phyloP scores from a whole-genome alignment of 2,113 vertebrate genomes.

The Porphyrio hochstetteri region DNA sequence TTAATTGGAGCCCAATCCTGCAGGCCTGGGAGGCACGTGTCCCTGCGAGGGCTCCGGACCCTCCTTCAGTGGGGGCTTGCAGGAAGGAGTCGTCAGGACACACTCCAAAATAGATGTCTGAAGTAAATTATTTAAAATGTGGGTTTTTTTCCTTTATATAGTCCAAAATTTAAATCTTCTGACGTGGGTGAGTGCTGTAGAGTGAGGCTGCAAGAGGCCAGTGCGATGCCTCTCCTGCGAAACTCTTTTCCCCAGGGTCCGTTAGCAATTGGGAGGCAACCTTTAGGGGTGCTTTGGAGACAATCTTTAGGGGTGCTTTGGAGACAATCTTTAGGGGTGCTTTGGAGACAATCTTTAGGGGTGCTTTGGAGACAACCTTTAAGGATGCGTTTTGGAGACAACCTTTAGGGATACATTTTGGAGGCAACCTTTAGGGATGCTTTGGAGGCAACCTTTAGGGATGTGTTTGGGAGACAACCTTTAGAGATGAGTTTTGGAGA shows the following conservation, averaged over 20 bases:
- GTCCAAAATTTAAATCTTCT: not conserved
- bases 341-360: not conserved
- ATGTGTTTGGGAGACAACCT: not conserved
- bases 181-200: not conserved
- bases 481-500: not conserved
- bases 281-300: not conserved
- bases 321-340: too few relatives aligned
- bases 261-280: not conserved
- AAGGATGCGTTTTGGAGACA: not conserved
- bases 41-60: rapidly evolving
- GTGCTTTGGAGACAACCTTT: not conserved
- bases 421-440: not conserved
- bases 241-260: not conserved
- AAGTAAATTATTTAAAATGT: not conserved
- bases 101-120: not conserved
- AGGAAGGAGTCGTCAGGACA: rapidly evolving
- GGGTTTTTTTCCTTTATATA: not conserved
- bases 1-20: not conserved
- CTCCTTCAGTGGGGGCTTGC: not conserved
- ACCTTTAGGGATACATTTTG: too few relatives aligned
- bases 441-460: not conserved
- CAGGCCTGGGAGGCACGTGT: not conserved
- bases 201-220: not conserved
- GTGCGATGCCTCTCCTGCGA: not conserved
- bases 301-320: not conserved